These are phyloP conservation scores for Bombus confusus DNA, from an alignment of 1,140 invertebrate genomes.

Conservation along the genomic window DNA sequence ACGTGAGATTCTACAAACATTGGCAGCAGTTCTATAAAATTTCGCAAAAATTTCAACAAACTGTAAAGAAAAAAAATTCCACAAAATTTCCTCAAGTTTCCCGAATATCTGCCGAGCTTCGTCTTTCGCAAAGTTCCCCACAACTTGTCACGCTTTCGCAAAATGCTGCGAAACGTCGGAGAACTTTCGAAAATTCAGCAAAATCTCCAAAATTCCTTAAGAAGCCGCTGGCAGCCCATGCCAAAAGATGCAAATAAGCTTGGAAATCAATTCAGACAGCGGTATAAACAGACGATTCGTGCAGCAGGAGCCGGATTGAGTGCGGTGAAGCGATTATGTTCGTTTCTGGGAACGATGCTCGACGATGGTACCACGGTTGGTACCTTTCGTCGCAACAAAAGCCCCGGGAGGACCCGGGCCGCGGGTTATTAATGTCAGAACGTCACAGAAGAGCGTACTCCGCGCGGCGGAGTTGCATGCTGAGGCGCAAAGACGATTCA, in stretches of 20 bases:
- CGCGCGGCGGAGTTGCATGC: constrained; percentile 71
- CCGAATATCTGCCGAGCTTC: too few species aligned
- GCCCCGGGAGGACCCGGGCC: constrained; percentile 38
- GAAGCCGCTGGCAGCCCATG: background rate
- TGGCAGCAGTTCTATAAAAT: background rate
- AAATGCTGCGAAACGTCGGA: background rate
- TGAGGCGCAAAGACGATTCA: constrained; percentile 68
- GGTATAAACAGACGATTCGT: constrained; percentile 6
- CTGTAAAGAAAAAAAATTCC: too few species aligned
- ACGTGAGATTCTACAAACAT: too few species aligned
- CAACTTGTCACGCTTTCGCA: background rate
- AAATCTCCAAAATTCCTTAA: background rate
- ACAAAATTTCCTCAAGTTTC: too few species aligned
- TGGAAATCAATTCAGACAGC: background rate
- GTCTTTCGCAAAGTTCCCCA: background rate
- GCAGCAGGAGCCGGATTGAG: background rate
- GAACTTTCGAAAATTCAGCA: background rate
- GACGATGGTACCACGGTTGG: constrained; percentile 64
- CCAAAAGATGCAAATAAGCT: background rate
- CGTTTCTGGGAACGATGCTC: constrained; percentile 62
- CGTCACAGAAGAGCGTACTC: constrained; percentile 71
- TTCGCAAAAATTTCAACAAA: background rate
- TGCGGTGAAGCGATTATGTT: constrained; percentile 15
- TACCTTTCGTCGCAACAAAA: constrained; percentile 51
- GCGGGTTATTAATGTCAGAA: constrained; percentile 77